These are phyloP conservation scores for Meganola albula DNA, from an alignment of 2,888 invertebrate species.

Conservation along the genomic window DNA sequence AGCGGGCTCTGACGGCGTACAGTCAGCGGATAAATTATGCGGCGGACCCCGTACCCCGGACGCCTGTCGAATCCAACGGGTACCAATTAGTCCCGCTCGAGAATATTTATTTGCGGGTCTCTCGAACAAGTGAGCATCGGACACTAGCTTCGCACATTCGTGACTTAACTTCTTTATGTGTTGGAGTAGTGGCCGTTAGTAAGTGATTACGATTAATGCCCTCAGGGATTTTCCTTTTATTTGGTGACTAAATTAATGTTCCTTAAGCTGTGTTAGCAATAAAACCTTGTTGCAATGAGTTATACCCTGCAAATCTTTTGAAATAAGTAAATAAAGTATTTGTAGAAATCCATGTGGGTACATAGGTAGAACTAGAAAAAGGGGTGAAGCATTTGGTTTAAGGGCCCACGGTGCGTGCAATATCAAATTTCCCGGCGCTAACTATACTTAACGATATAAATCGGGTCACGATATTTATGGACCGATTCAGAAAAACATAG, in stretches of 20 bases:
- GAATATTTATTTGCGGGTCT: conserved; percentile 74
- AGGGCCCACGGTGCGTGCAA: no score
- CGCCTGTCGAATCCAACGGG: conserved; percentile 69
- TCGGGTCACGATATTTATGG: no score
- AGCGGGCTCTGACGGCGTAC: conserved; percentile 34
- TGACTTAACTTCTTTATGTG: conserved; percentile 51
- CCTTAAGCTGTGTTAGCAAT: conserved; percentile 18
- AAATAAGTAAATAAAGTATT: no score
- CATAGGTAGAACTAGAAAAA: no score
- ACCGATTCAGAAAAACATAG: no score
- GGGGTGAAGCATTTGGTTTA: no score
- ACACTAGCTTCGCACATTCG: conserved; percentile 49
- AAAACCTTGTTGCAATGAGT: conserved; percentile 7
- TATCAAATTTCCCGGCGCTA: no score
- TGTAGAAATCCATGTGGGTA: no score
- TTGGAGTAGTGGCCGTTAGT: conserved; percentile 28
- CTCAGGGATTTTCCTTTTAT: conserved; percentile 25
- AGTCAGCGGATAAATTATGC: conserved; percentile 67
- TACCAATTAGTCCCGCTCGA: conserved; percentile 70
- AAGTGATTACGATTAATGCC: conserved; percentile 38
- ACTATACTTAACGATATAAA: no score
- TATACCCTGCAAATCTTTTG: no score
- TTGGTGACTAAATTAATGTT: conserved; percentile 23
- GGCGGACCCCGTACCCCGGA: conserved; percentile 56
- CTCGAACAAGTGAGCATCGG: conserved; percentile 59